phyloP scores from a whole-genome alignment of 2,797 vertebrate species.

The Hoplostethus mediterraneus region DNA sequence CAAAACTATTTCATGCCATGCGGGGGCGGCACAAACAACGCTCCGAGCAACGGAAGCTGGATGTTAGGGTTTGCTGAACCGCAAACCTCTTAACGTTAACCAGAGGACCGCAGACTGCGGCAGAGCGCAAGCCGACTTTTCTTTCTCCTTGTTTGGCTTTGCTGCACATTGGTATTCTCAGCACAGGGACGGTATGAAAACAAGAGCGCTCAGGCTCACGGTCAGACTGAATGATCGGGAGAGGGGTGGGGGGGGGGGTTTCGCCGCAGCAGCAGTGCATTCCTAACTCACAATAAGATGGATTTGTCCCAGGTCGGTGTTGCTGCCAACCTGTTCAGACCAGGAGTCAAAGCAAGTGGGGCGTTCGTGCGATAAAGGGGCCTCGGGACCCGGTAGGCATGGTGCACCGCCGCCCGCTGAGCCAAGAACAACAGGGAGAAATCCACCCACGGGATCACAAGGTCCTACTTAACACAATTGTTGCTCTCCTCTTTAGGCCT shows the following conservation, averaged over 20 bases:
- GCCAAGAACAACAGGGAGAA: slow-evolving; percentile 45
- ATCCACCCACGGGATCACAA: slow-evolving; percentile 27
- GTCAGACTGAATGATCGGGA: background rate
- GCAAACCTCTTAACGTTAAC: slow-evolving; percentile 41
- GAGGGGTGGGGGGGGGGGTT: slow-evolving; percentile 1
- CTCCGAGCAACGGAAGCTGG: slow-evolving; percentile 12
- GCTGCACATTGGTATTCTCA: slow-evolving; percentile 56
- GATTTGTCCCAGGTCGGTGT: slow-evolving; percentile 41
- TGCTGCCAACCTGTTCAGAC: slow-evolving; percentile 34
- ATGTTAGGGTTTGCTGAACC: slow-evolving; percentile 36
- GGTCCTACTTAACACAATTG: slow-evolving; percentile 6
- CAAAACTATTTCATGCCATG: slow-evolving; percentile 14
- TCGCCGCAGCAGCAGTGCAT: slow-evolving; percentile 23
- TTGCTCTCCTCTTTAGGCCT: background rate
- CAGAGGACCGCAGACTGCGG: slow-evolving; percentile 6
- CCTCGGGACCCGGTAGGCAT: slow-evolving; percentile 19
- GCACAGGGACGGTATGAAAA: slow-evolving; percentile 54
- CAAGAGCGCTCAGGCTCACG: slow-evolving; percentile 12
- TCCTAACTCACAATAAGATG: slow-evolving; percentile 36
- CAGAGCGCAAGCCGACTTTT: background rate
- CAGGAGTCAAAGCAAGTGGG: slow-evolving; percentile 11
- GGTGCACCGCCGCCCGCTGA: slow-evolving; percentile 31
- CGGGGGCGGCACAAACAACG: background rate
- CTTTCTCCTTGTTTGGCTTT: slow-evolving; percentile 46
- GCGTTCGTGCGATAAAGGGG: slow-evolving; percentile 46